Conservation (phyloP, 64 coral and sea anemone genomes). For the Astreopora myriophthalma region DNA sequence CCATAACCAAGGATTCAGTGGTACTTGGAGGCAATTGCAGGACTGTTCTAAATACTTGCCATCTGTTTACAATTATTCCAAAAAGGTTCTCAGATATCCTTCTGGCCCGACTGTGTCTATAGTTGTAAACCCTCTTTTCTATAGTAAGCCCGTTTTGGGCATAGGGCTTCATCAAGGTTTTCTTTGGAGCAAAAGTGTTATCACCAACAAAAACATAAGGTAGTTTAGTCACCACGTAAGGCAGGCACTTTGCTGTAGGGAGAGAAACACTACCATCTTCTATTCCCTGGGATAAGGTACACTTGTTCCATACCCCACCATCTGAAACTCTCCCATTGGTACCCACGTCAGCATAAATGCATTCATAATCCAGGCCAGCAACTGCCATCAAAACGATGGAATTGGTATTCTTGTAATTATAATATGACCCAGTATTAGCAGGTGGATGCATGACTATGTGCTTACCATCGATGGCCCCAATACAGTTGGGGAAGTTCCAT, state of each 20-base stretch:
- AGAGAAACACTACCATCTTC: conserved; percentile 16
- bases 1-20: conserved; percentile 17
- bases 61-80: conserved; percentile 37
- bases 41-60: conserved; percentile 21
- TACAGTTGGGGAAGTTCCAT: conserved; percentile 13
- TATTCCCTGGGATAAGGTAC: neutral
- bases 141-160: conserved; percentile 5
- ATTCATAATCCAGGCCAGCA: neutral
- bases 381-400: conserved; percentile 13
- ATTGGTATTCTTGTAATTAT: conserved; percentile 18
- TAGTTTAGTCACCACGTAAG: neutral
- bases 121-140: conserved; percentile 34
- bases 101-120: conserved; percentile 23
- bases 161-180: conserved; percentile 10
- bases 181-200: neutral
- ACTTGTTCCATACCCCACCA: conserved; percentile 28
- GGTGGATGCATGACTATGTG: neutral
- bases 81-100: conserved; percentile 29
- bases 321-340: neutral
- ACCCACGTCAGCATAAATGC: conserved; percentile 1
- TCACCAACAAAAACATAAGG: conserved; percentile 46
- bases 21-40: conserved; percentile 19
- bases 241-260: conserved; percentile 19
- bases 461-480: conserved; percentile 9
- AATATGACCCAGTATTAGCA: neutral